These are phyloP conservation scores for Tychaedon coryphoeus DNA, from an alignment of 2,113 vertebrate species.

Conservation along the genomic window DNA sequence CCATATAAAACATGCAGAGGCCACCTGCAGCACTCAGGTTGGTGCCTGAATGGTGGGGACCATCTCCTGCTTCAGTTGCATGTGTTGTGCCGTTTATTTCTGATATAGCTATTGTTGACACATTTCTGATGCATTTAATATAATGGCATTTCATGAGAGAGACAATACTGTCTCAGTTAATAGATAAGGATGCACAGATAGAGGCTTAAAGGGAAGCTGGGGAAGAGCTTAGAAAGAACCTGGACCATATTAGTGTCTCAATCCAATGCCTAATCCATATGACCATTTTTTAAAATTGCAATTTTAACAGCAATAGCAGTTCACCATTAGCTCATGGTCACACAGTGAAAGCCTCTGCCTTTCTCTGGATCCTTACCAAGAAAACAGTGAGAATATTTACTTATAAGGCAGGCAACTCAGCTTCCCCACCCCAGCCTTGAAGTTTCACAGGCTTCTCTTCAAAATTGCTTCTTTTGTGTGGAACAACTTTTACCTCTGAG, in stretches of 20 bases:
- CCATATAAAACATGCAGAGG: neutral
- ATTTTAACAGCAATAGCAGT: neutral
- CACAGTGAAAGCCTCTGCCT: neutral
- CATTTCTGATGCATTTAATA: neutral
- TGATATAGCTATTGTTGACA: neutral
- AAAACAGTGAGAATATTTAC: neutral
- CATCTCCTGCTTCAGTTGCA: neutral
- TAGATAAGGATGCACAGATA: neutral
- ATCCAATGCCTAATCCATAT: neutral
- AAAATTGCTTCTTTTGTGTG: neutral
- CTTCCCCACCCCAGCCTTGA: neutral
- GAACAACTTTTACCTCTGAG: neutral
- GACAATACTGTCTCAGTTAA: neutral
- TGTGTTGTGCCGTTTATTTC: neutral
- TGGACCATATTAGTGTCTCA: neutral
- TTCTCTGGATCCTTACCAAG: neutral
- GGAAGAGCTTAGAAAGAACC: neutral
- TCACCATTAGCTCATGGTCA: neutral
- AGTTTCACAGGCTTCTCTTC: neutral
- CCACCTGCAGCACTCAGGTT: neutral
- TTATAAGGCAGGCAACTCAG: neutral
- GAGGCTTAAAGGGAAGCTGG: neutral
- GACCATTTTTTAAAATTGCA: neutral
- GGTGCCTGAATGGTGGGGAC: neutral
- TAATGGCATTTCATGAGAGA: neutral